Conservation (phyloP, 2,113 vertebrate genomes). For the Percina caprodes region DNA sequence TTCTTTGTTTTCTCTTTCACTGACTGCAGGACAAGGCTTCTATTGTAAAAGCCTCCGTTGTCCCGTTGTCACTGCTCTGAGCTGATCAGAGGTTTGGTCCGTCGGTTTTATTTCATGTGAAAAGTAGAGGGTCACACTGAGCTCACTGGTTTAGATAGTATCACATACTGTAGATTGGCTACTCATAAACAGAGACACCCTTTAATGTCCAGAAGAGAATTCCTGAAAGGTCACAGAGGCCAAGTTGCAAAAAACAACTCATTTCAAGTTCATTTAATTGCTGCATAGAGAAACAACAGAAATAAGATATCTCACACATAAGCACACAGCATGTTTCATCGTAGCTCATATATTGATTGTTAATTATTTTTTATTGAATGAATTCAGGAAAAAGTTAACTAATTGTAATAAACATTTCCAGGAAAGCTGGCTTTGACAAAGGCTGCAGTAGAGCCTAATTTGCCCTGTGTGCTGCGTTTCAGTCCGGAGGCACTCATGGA, state of each 20-base stretch:
- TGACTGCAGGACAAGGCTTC: slow-evolving; percentile 49
- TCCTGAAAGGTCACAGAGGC: slow-evolving; percentile 3
- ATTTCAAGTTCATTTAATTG: slow-evolving; percentile 14
- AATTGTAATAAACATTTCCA: slow-evolving; percentile 23
- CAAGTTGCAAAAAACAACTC: background rate
- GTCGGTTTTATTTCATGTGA: slow-evolving; percentile 62
- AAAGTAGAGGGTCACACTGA: slow-evolving; percentile 51
- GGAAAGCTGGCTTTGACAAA: slow-evolving; percentile 8
- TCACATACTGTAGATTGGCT: slow-evolving; percentile 22
- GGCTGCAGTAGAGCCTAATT: slow-evolving; percentile 9
- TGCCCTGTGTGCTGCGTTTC: slow-evolving; percentile 22
- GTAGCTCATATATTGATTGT: background rate
- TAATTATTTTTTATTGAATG: background rate
- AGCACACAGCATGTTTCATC: background rate
- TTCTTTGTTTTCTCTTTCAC: slow-evolving; percentile 22
- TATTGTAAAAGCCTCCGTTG: slow-evolving; percentile 34
- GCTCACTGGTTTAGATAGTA: slow-evolving; percentile 47
- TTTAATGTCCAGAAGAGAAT: slow-evolving; percentile 31
- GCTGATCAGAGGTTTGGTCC: slow-evolving; percentile 31
- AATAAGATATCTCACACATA: background rate
- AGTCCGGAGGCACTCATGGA: slow-evolving; percentile 57
- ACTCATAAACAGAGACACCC: slow-evolving; percentile 25
- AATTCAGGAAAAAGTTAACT: slow-evolving; percentile 8
- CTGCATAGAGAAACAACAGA: background rate
- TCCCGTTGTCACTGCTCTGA: background rate